phyloP scores from a whole-genome alignment of 2,888 invertebrate species.

The Orthosia gracilis region DNA sequence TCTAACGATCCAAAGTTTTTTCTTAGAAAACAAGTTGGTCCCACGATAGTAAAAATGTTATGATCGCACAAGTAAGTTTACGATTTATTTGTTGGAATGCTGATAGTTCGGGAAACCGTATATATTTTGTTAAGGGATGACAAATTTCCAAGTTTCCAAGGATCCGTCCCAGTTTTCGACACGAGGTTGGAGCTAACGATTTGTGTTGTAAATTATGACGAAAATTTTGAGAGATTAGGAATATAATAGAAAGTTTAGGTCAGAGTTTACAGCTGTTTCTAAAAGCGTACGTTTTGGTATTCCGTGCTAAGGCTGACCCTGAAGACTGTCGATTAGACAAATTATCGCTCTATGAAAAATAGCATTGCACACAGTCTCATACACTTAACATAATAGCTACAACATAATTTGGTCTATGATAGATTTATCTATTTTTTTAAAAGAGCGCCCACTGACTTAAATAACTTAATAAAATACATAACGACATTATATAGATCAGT shows the following conservation, averaged over 20 bases:
- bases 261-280: slow-evolving; percentile 3
- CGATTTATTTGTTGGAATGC: slow-evolving; percentile 85
- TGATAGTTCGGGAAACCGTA: slow-evolving; percentile 75
- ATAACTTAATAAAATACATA: too few relatives aligned
- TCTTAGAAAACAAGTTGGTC: slow-evolving; percentile 72
- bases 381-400: too few relatives aligned
- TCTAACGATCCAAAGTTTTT: slow-evolving; percentile 70
- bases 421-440: too few relatives aligned
- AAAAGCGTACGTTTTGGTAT: slow-evolving; percentile 1
- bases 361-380: too few relatives aligned
- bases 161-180: slow-evolving; percentile 45
- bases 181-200: slow-evolving; percentile 12
- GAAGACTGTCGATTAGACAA: not conserved
- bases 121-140: slow-evolving; percentile 64
- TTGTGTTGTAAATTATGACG: slow-evolving; percentile 27
- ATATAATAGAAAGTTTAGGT: slow-evolving; percentile 1
- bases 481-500: too few relatives aligned
- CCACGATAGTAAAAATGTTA: slow-evolving; percentile 86
- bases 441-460: too few relatives aligned
- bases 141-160: slow-evolving; percentile 56
- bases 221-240: slow-evolving; percentile 13
- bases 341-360: not conserved
- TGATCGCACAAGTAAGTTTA: slow-evolving; percentile 82
- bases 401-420: too few relatives aligned
- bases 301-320: not conserved